Evolutionary conservation across 2,888 invertebrate genomes (phyloP), one percentile per base, ranked within the genome.

Genomic region (Drosophila pseudotalamancana): DNA sequence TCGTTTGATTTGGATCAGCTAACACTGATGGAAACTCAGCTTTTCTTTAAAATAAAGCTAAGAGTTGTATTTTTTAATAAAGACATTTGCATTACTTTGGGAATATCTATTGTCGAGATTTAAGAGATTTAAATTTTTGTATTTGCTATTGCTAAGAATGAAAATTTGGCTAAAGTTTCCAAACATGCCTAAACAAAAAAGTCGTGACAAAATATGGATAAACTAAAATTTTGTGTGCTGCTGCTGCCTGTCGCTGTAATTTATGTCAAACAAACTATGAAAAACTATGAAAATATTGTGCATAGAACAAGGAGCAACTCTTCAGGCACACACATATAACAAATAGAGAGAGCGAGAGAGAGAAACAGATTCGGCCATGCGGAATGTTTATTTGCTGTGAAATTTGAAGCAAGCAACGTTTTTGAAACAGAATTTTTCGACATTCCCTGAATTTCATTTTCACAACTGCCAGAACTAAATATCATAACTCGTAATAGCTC

Each of bases 311-410:
- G 69, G 48, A 55, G 55, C 39, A 62, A 35, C 76, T 79, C 69
- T 66, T 68, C 23, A 61, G 27, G 40, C 32, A 57, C 35, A 32
- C 27, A 53, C 43, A 19, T 9, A 12, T 12, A 18, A 16, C 16
- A 16, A 1, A 16, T 1, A n/a, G 1, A 19, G 0, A 14, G 6
- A 5, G n/a, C 14, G 11, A 25, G 11, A 48, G 31, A 25, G 21
- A 59, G 55, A 53, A 53, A 67, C 39, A 49, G 43, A 77, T 68
- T 61, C 63, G 72, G 55, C 61, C 56, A 75, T 72, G 79, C 72
- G 82, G 69, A 85, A 85, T 85, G 82, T 85, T 75, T 85, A 85
- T 82, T 85, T 77, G 66, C 61, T 72, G 72, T 72, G 72, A 75
- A 78, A 82, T 78, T 67, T 78, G 61, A 78, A 59, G 62, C 71